Base-by-base conservation (phyloP, 2,888 invertebrate genomes). In the Hydriomena furcata region DNA sequence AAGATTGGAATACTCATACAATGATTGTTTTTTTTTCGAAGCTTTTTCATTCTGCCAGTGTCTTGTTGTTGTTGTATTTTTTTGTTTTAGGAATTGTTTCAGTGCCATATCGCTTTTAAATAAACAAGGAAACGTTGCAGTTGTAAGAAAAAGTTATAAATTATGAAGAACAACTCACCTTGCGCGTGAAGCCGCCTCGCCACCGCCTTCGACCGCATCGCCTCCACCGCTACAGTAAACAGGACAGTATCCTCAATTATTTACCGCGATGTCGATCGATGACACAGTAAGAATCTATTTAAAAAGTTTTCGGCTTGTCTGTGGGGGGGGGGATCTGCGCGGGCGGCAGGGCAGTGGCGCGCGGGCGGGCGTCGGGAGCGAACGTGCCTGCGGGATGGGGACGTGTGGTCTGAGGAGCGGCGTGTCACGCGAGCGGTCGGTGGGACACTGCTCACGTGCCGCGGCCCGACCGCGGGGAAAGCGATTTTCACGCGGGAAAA, bases 151-250 rank as follows among this genome's bases (percentile, higher is more conserved):
- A 21, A 40, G 35, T 36, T 20, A 31, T 37, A 37, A 47, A 61
- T 43, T 44, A 46, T 24, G 52, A 44, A 38, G 28, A 12, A 44
- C 46, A 20, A 76, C 92, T 91, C 82, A 94, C 94, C 94, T 92
- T 93, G 93, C 80, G 93, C 91, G 76, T 93, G 92, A 63, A 94
- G 91, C 82, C 92, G 92, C 84, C 94, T 92, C 68, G 94, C 94
- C 66, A 94, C 93, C 73, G 94, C 93, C 84, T 94, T 94, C 65
- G 93, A 93, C 91, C 94, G 92, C 94, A 94, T 94, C 86, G 91
- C 75, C 73, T 73, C 78, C 76, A 75, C 78, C 69, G 72, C 61
- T 60, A 81, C 66, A 60, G 66, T 63, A 67, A 70, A 71, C 68
- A 72, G 68, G 75, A 77, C 71, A 74, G 73, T 76, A 66, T 65